Evolutionary conservation across 2,797 vertebrate genomes (phyloP), one percentile per base, ranked within the genome.

Genomic region (Poeciliopsis presidionis): DNA sequence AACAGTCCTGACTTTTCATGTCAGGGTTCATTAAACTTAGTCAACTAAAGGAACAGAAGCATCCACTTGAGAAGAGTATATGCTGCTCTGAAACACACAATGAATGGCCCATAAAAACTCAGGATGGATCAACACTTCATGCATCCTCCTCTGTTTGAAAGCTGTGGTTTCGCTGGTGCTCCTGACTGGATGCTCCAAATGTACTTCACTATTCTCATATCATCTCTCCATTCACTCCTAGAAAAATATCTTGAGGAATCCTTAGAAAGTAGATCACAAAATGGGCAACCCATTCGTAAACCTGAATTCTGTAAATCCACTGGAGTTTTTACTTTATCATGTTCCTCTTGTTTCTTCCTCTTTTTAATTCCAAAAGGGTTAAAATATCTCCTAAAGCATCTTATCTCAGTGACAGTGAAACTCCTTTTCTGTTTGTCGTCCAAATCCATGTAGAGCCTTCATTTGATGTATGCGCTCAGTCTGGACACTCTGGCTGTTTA

Each of bases 261-360:
- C 36, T 57, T 57, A 14, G 39, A 41, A 55, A 41, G 20, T n/a
- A 73, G 36, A 41, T 73, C 51, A 55, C 33, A 57, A 41, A 25
- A 11, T 46, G n/a, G 30, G 33, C 18, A 61, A 59, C 73, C 18
- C 43, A 45, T 45, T 61, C 51, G 69, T 59, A 28, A 67, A 75
- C 61, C 33, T 71, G 43, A 47, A 69, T 4, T 28, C 4, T 51
- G 43, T 81, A 80, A 12, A 86, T 86, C 86, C 88, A 71, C 72
- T 2, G 43, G 9, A 45, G 22, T 25, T 51, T 74, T 72, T 65
- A 75, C 75, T 72, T 61, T 70, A 72, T 57, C 46, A 46, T 3
- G 22, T 63, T 80, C 51, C 20, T 46, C 75, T 61, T 51, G n/a
- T 46, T 71, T 77, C 77, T 51, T 30, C 41, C 69, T 81, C 33